These are phyloP conservation scores for Drosophila ficusphila DNA, from an alignment of 1,140 invertebrate species.

Conservation along the genomic window DNA sequence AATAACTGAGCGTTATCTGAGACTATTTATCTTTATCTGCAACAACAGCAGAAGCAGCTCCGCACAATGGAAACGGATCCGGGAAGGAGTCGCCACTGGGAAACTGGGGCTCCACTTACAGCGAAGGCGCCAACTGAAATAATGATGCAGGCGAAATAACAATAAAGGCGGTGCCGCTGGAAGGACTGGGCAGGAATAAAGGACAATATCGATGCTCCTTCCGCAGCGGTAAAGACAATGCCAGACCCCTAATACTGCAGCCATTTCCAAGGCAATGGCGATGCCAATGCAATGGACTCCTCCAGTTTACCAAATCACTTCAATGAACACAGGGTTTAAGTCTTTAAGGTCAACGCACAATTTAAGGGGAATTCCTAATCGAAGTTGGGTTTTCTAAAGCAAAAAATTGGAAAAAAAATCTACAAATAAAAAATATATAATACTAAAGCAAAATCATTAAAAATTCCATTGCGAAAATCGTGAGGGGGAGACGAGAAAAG, in stretches of 20 bases:
- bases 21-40: constrained; percentile 83
- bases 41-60: constrained; percentile 49
- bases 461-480: constrained; percentile 1
- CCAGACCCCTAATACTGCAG: constrained; percentile 21
- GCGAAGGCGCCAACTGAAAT: constrained; percentile 79
- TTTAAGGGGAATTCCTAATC: too few relatives aligned
- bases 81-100: constrained; percentile 6
- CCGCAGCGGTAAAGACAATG: constrained; percentile 50
- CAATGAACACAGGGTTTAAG: not conserved
- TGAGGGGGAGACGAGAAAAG: not conserved
- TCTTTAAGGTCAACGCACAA: constrained; percentile 4
- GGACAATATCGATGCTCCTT: constrained; percentile 34
- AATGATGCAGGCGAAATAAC: constrained; percentile 79
- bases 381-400: not conserved
- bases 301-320: not conserved
- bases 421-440: not conserved
- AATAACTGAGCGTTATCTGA: constrained; percentile 81
- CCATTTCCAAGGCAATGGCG: constrained; percentile 22
- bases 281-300: constrained; percentile 31
- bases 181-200: constrained; percentile 1
- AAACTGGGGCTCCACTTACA: constrained; percentile 27
- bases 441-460: not conserved
- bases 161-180: constrained; percentile 63
- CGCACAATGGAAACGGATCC: constrained; percentile 65
- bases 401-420: not conserved